Conservation (phyloP, 2,888 invertebrate genomes). For the Stratiomys singularior region DNA sequence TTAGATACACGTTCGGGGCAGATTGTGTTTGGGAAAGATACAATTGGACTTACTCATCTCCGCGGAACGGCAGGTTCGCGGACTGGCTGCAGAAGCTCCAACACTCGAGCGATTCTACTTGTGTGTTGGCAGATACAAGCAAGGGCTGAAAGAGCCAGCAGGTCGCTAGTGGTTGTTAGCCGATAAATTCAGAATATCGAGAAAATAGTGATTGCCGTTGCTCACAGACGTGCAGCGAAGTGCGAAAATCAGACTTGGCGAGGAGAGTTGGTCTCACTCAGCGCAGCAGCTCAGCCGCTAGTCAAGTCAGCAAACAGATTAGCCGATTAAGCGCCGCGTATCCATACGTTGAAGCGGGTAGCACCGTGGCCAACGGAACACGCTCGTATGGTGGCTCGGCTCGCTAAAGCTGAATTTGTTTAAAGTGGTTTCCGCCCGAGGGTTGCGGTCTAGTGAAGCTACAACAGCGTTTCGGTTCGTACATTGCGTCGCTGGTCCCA, state of each 20-base stretch:
- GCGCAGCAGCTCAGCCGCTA: not conserved
- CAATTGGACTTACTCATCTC: too few relatives aligned
- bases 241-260: not conserved
- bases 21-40: too few relatives aligned
- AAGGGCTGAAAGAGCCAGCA: too few relatives aligned
- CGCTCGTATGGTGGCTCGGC: not conserved
- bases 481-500: not conserved
- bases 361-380: not conserved
- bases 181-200: slow-evolving; percentile 19
- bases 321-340: slow-evolving; percentile 5
- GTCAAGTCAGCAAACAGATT: slow-evolving; percentile 5
- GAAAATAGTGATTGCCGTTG: not conserved
- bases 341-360: too few relatives aligned
- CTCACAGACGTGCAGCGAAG: not conserved
- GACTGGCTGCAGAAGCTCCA: too few relatives aligned
- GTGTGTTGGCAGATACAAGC: too few relatives aligned
- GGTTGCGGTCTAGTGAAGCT: slow-evolving; percentile 11
- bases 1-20: too few relatives aligned
- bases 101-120: too few relatives aligned
- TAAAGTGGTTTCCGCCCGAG: slow-evolving; percentile 12
- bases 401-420: not conserved
- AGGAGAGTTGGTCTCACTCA: not conserved
- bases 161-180: not conserved
- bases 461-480: slow-evolving; percentile 23
- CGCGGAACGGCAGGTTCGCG: too few relatives aligned